Evolutionary conservation across 2,113 vertebrate species (phyloP), one percentile per base, ranked within the genome.

Genomic region (Cebidichthys violaceus): DNA sequence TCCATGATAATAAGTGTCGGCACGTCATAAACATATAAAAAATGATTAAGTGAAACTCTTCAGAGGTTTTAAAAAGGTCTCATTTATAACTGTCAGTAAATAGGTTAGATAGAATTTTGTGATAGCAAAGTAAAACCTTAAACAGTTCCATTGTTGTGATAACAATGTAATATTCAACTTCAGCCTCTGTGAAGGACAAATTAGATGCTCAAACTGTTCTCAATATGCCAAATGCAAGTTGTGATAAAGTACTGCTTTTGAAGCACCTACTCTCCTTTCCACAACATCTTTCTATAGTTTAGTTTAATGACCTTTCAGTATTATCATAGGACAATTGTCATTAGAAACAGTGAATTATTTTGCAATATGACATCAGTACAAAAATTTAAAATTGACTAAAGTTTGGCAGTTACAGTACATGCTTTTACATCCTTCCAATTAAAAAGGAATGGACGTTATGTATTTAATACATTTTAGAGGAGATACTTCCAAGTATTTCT

Each of bases 201-300:
- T 54, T 13, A 77, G 70, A 87, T 18, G 10, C 76, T 79, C 70
- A 62, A 82, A 81, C 70, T 91, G 87, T 73, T 83, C 83, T 88
- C 74, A 90, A 79, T 88, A 15, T 87, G 88, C 84, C 87, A 87
- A 79, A 72, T 74, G 71, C 65, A 83, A 33, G 67, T 80, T 77
- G 76, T 91, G 85, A 89, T 91, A 50, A 86, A 90, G 79, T 79
- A 43, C 66, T 65, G 24, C 85, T 71, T 88, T 75, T 80, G 54
- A 85, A 89, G 81, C 88, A 88, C 83, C 87, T 85, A 85, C 72
- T 87, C 90, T 85, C 22, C 15, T 65, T 55, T 84, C 22, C 1
- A 70, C 20, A 31, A 45, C 2, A 2, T 14, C 9, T 66, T 22
- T 22, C 22, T 52, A 52, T 52, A 24, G 54, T 45, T 45, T 17